A percentile compares a stretch with the other conserved stretches of the same genome.
phyloP scores from a whole-genome alignment of 2,797 vertebrate species.

The Lateolabrax maculatus region DNA sequence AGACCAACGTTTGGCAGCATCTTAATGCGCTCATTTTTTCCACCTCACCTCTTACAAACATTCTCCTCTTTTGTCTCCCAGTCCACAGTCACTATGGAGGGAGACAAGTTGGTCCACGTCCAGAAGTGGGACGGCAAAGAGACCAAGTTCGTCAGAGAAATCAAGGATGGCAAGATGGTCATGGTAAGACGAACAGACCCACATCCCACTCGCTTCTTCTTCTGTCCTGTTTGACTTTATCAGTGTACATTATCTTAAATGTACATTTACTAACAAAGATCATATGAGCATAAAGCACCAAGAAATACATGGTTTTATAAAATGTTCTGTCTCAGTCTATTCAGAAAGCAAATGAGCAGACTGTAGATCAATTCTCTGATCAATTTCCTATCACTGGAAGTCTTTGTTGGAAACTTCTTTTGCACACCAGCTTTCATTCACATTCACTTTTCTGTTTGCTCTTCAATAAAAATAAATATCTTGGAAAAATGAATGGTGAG shows the following conservation, averaged over 20 bases:
- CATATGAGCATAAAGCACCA: too few species aligned
- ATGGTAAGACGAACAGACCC: constrained; percentile 82
- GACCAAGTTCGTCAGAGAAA: constrained; percentile 91
- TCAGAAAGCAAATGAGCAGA: neutral
- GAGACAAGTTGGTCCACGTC: constrained; percentile 91
- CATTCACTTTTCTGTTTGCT: too few species aligned
- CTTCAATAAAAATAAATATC: neutral
- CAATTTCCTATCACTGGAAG: neutral
- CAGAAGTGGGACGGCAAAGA: constrained; percentile 98
- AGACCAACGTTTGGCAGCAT: neutral
- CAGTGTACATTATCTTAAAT: accelerated
- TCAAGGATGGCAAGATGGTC: constrained; percentile 93
- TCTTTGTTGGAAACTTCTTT: neutral
- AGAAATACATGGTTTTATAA: neutral
- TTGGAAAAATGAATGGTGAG: neutral
- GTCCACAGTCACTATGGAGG: constrained; percentile 91
- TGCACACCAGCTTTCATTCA: neutral
- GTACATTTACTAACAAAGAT: too few species aligned
- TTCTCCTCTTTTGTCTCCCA: constrained; percentile 67
- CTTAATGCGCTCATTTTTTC: neutral
- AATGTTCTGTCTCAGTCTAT: neutral
- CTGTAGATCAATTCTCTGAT: neutral
- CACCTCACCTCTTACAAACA: neutral
- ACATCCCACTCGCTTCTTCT: accelerated
- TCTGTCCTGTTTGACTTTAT: neutral